A percentile compares a stretch with the other conserved stretches of the same genome.
Evolutionary conservation across 2,113 vertebrate species (phyloP).

Genomic region (Cottus gobio): DNA sequence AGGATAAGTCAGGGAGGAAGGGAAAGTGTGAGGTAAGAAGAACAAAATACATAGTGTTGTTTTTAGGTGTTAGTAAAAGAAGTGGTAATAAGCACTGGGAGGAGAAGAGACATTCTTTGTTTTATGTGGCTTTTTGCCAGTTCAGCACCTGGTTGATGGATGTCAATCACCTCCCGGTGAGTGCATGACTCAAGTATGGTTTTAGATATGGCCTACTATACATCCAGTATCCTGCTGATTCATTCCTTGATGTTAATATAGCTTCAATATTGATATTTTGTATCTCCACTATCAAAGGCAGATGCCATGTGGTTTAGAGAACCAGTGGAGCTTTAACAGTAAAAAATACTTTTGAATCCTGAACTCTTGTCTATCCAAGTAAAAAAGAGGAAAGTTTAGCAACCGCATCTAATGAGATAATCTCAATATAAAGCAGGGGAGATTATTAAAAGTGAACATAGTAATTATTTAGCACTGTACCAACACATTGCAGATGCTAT

Average conservation of each 20-base stretch:
- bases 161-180: constrained; percentile 48
- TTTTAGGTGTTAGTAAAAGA: constrained; percentile 58
- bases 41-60: constrained; percentile 52
- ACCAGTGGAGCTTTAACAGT: not conserved
- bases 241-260: constrained; percentile 1
- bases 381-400: not conserved
- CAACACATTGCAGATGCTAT: constrained; percentile 14
- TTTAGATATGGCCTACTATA: not conserved
- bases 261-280: not conserved
- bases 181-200: not conserved
- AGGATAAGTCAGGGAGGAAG: constrained; percentile 47
- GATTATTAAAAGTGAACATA: constrained; percentile 9
- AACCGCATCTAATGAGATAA: constrained; percentile 19
- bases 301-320: not conserved
- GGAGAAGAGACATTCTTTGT: constrained; percentile 46
- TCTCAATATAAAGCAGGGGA: not conserved
- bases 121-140: constrained; percentile 61
- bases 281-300: constrained; percentile 29
- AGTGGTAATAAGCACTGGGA: constrained; percentile 46
- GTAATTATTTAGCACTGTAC: not conserved
- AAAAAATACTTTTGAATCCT: constrained; percentile 1
- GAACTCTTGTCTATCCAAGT: not conserved
- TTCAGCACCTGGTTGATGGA: constrained; percentile 61
- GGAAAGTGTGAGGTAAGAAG: constrained; percentile 47
- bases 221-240: not conserved